Evolutionary conservation across 2,888 invertebrate species (phyloP), one percentile per base, ranked within the genome.

Genomic region (Apamea epomidion): DNA sequence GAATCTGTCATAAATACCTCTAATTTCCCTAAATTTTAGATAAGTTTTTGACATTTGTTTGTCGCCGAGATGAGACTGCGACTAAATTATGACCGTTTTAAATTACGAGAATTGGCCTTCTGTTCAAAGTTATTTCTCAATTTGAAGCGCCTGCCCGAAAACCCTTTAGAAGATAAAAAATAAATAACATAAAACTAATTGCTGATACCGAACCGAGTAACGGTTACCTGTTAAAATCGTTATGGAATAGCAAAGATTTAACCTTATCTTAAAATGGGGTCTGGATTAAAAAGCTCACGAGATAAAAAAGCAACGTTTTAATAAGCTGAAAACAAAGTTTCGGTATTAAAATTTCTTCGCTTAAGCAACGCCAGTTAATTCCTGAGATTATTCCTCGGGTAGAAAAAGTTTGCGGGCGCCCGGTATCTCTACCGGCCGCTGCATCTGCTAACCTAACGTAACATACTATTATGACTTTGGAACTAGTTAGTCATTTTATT

Each of bases 271-370:
- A 83, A 85, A 89, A 85, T 81, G 84, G 85, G 87, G 80, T 87
- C 85, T 86, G 82, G 87, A 89, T 90, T 88, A 89, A 90, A 90
- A 89, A 88, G 81, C 85, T 87, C 86, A 84, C 84, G 45, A 84
- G 79, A 84, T 78, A 60, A 91, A 58, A 88, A 85, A 89, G 83
- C 84, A 86, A 85, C 87, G 87, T 91, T 92, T 92, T 92, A 93
- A 92, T 93, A 93, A 93, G 91, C 91, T 92, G 88, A 90, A 92
- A 92, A 91, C 90, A 92, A 94, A 93, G 92, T 93, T 93, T 91
- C 74, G 86, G 90, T 91, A 92, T 92, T 93, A 91, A 93, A 93
- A 91, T 91, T 93, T 92, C 91, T 90, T 89, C 90, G 89, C 90
- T 88, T 88, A 88, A 91, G 90, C 89, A 91, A 91, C 90, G 90